These are phyloP conservation scores for Cydia splendana DNA, from an alignment of 1,140 invertebrate species.

Conservation along the genomic window DNA sequence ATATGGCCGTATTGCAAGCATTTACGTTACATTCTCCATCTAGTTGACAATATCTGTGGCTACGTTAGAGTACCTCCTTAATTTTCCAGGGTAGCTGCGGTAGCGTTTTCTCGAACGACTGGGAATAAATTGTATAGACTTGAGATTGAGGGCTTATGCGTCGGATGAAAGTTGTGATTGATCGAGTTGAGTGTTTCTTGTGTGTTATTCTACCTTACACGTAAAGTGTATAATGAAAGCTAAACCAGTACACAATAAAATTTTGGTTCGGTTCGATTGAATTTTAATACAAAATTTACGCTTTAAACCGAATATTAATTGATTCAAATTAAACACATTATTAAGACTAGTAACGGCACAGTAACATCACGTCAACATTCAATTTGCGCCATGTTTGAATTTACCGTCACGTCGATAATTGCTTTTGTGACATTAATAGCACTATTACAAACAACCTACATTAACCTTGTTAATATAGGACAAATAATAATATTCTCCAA, in stretches of 20 bases:
- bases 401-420: neutral
- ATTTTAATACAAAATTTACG: too few relatives aligned
- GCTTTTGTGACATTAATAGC: conserved; percentile 5
- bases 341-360: neutral
- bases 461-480: neutral
- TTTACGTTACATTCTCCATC: neutral
- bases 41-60: neutral
- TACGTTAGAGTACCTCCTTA: conserved; percentile 14
- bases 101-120: conserved; percentile 15
- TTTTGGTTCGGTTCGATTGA: neutral
- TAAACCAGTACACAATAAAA: too few relatives aligned
- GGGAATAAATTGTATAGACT: conserved; percentile 25
- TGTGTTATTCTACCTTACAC: neutral
- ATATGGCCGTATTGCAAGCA: neutral
- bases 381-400: neutral
- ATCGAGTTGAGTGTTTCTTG: neutral
- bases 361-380: neutral
- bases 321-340: too few relatives aligned
- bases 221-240: too few relatives aligned
- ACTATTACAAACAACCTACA: neutral
- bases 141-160: conserved; percentile 16
- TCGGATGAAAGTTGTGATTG: conserved; percentile 20
- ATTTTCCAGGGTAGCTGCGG: conserved; percentile 20
- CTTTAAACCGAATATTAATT: too few relatives aligned
- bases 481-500: neutral